A percentile compares a stretch with the other conserved stretches of the same genome.
phyloP scores from a whole-genome alignment of 1,140 invertebrate genomes.

The Drosophila paulistorum region DNA sequence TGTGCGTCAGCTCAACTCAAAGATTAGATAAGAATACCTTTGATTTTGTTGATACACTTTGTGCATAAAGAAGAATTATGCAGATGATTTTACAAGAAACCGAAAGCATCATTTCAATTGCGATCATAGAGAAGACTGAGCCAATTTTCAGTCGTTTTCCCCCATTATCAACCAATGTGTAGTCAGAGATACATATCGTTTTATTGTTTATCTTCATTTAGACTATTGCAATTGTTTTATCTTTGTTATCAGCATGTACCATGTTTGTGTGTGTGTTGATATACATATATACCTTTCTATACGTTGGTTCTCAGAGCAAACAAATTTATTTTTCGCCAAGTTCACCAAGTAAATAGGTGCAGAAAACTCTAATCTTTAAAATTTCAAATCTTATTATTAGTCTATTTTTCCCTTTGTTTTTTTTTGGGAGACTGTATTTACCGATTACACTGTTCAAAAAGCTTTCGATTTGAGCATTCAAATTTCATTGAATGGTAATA shows the following conservation, averaged over 20 bases:
- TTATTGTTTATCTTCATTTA: slow-evolving; percentile 41
- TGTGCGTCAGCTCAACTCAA: not conserved
- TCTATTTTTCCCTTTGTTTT: not conserved
- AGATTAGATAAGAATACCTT: slow-evolving; percentile 24
- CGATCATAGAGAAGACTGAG: slow-evolving; percentile 1
- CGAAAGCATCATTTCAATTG: slow-evolving; percentile 1
- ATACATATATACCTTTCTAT: slow-evolving; percentile 5
- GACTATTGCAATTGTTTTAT: slow-evolving; percentile 35
- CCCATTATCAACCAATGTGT: slow-evolving; percentile 11
- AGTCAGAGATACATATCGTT: slow-evolving; percentile 26
- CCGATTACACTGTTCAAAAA: not conserved
- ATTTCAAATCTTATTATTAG: not conserved
- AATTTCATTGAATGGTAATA: too few species aligned
- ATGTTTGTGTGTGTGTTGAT: slow-evolving; percentile 2
- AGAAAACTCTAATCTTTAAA: not conserved
- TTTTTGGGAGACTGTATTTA: not conserved
- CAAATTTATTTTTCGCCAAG: slow-evolving; percentile 11
- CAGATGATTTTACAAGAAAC: slow-evolving; percentile 1
- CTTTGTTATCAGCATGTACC: slow-evolving; percentile 34
- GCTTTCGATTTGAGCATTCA: not conserved
- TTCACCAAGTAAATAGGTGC: slow-evolving; percentile 3
- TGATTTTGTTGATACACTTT: not conserved
- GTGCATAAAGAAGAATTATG: not conserved
- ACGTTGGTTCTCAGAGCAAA: slow-evolving; percentile 4
- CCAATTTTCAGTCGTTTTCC: not conserved